phyloP scores from a whole-genome alignment of 2,797 vertebrate genomes.

The Dromococcyx pavoninus region DNA sequence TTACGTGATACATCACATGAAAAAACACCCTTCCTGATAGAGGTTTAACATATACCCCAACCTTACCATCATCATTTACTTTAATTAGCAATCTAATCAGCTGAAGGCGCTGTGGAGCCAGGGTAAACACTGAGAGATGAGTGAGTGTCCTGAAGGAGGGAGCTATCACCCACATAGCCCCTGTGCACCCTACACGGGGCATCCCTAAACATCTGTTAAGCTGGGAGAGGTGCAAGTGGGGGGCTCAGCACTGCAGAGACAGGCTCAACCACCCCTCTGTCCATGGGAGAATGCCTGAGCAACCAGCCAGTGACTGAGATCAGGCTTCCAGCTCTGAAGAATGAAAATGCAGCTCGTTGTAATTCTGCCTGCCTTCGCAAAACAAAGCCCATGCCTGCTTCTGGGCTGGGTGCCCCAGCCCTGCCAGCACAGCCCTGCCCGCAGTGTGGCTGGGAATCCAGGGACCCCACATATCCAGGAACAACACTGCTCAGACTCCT shows the following conservation, averaged over 20 bases:
- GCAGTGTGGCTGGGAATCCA: accelerated
- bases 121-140: not conserved
- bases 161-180: not conserved
- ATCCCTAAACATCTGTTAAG: accelerated
- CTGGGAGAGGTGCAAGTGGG: no score
- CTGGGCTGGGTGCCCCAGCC: not conserved
- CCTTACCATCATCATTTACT: not conserved
- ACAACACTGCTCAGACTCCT: not conserved
- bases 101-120: not conserved
- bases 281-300: not conserved
- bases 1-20: accelerated
- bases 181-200: not conserved
- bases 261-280: not conserved
- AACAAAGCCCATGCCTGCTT: not conserved
- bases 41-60: not conserved
- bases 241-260: not conserved
- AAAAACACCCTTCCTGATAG: not conserved
- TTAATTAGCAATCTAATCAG: not conserved
- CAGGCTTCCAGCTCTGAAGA: slow-evolving; percentile 28
- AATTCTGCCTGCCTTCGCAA: slow-evolving; percentile 11
- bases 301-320: not conserved
- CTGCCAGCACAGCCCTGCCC: not conserved
- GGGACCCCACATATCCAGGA: not conserved
- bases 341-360: slow-evolving; percentile 8
- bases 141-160: not conserved